Evolutionary conservation across 1,140 invertebrate species (phyloP).

Genomic region (Tetragnatha versicolor): DNA sequence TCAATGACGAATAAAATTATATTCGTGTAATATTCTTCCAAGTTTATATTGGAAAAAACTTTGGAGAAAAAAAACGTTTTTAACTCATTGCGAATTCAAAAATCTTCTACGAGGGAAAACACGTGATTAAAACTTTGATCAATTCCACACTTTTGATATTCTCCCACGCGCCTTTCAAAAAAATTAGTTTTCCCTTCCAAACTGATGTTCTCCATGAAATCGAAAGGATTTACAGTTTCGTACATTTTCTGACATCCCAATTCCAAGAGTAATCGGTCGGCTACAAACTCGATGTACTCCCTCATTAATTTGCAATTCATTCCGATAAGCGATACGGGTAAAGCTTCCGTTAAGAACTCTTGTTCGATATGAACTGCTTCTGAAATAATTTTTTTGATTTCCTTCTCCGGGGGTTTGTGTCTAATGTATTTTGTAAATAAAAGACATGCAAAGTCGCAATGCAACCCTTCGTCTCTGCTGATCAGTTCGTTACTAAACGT

Average conservation of each 20-base stretch:
- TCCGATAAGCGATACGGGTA: constrained; percentile 92
- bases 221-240: constrained; percentile 94
- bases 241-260: constrained; percentile 90
- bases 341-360: constrained; percentile 95
- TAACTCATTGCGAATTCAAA: no score
- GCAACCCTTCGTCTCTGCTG: constrained; percentile 96
- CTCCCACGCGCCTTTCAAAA: constrained; percentile 98
- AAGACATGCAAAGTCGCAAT: constrained; percentile 98
- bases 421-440: constrained; percentile 94
- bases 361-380: constrained; percentile 97
- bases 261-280: constrained; percentile 90
- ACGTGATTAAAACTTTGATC: no score
- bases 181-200: constrained; percentile 99
- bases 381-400: constrained; percentile 83
- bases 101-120: no score
- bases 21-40: no score
- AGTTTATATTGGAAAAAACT: no score
- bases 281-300: constrained; percentile 98
- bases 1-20: no score
- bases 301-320: constrained; percentile 98
- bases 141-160: constrained; percentile 98
- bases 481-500: no score
- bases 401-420: constrained; percentile 82
- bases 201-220: constrained; percentile 99
- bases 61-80: no score